Evolutionary conservation across 2,113 vertebrate species (phyloP).

Genomic region (Uria aalge): DNA sequence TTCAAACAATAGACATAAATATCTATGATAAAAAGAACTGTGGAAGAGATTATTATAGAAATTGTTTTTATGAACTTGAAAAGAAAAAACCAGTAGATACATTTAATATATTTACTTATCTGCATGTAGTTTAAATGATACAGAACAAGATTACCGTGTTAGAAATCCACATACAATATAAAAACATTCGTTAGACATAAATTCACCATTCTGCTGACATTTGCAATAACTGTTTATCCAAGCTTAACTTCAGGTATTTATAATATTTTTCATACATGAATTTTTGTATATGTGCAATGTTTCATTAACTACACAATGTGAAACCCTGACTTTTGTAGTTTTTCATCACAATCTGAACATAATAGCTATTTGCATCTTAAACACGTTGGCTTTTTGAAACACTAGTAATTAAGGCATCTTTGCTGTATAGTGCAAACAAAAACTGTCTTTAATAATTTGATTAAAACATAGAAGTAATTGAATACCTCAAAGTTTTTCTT

Average conservation of each 20-base stretch:
- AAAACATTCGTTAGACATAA: constrained; percentile 71
- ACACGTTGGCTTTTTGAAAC: constrained; percentile 68
- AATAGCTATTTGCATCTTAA: constrained; percentile 64
- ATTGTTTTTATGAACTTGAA: constrained; percentile 54
- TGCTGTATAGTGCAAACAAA: constrained; percentile 72
- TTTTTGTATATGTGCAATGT: constrained; percentile 62
- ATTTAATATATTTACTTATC: constrained; percentile 77
- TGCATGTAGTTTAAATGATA: constrained; percentile 69
- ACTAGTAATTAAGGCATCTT: constrained; percentile 78
- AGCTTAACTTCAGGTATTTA: constrained; percentile 64
- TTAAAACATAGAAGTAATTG: constrained; percentile 60
- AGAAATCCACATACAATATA: constrained; percentile 72
- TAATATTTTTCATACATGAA: constrained; percentile 47
- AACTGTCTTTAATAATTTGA: constrained; percentile 67
- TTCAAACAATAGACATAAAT: constrained; percentile 62
- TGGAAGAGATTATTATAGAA: constrained; percentile 36
- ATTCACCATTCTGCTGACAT: constrained; percentile 68
- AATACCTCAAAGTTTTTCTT: constrained; percentile 33
- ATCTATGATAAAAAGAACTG: constrained; percentile 55
- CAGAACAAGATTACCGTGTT: constrained; percentile 71
- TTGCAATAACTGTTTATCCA: constrained; percentile 67
- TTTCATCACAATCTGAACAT: constrained; percentile 57
- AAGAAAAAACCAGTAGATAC: constrained; percentile 68
- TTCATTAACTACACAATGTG: constrained; percentile 65
- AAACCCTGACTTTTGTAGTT: constrained; percentile 69